Evolutionary conservation across 1,140 invertebrate genomes (phyloP), one percentile per base, ranked within the genome.

Genomic region (Macrosteles quadrilineatus): DNA sequence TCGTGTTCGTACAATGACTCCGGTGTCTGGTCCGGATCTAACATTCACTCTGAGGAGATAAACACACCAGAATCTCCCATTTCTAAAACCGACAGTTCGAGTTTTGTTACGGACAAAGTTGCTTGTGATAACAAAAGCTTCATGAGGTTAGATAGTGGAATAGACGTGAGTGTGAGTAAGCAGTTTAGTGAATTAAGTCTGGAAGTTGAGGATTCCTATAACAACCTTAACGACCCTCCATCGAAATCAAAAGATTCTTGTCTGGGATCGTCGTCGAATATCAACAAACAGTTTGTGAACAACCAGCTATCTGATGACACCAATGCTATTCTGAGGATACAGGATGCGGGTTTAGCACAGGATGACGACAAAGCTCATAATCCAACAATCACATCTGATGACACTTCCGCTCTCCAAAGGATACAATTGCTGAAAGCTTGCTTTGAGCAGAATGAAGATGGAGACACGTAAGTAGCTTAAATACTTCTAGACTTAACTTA

Each of bases 401-500:
- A 69, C 4, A 30, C 14, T 32, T 30, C 27, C 21, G 11, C 25
- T 43, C 19, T 14, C 12, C 69, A 69, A 47, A 65, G 23, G 29
- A 70, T 25, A 76, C 79, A 74, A 30, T 76, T 81, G 32, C 86
- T 86, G 83, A 80, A 86, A 78, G 77, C 84, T 72, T 87, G 86
- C 69, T 89, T 85, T 75, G 78, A 83, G 69, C 87, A 87, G 73
- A 87, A 90, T 75, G 85, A 88, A 68, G 88, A 90, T 73, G 89
- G 89, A 50, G 88, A 91, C 77, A 90, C 89, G 87, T 90, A 83
- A 88, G 88, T 88, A n/a, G n/a, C n/a, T n/a, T n/a, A n/a, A n/a
- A n/a, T n/a, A n/a, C n/a, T n/a, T n/a, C n/a, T n/a, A n/a, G n/a
- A n/a, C n/a, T n/a, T n/a, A n/a, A n/a, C n/a, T n/a, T n/a, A n/a